Evolutionary conservation across 2,113 vertebrate genomes (phyloP).

Genomic region (Ameiurus melas): DNA sequence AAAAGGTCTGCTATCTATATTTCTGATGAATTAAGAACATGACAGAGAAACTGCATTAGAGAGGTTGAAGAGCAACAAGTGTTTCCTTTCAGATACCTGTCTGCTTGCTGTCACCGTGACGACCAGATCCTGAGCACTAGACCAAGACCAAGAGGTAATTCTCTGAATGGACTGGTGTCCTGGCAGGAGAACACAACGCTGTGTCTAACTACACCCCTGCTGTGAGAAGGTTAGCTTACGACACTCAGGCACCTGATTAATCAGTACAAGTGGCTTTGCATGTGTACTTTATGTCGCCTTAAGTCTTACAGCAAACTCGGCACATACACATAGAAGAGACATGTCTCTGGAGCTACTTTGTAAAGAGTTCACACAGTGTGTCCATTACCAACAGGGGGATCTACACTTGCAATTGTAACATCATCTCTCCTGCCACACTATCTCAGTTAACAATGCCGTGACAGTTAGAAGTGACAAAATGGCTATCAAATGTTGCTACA

Average conservation of each 20-base stretch:
- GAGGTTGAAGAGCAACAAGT: conserved; percentile 7
- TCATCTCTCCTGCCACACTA: conserved; percentile 55
- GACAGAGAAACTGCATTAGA: neutral
- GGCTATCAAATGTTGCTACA: neutral
- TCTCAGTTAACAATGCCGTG: conserved; percentile 51
- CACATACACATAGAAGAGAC: neutral
- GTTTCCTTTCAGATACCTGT: conserved; percentile 46
- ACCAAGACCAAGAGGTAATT: conserved; percentile 12
- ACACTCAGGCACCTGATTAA: neutral
- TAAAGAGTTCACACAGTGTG: neutral
- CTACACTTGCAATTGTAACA: conserved; percentile 56
- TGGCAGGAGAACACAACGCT: neutral
- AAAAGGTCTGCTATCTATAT: neutral
- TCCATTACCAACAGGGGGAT: conserved; percentile 36
- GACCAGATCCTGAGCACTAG: conserved; percentile 24
- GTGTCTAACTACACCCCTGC: neutral
- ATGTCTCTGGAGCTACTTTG: neutral
- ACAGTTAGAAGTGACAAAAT: conserved; percentile 29
- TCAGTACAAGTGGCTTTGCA: neutral
- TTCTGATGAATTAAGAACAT: neutral
- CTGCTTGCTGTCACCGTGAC: conserved; percentile 33
- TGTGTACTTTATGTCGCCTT: neutral
- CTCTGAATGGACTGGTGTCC: neutral
- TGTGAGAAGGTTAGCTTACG: neutral
- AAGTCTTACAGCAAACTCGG: neutral